Percentiles rank a stretch among this genome's conserved stretches.
phyloP scores from a whole-genome alignment of 2,888 invertebrate species.

The Merodon equestris region DNA sequence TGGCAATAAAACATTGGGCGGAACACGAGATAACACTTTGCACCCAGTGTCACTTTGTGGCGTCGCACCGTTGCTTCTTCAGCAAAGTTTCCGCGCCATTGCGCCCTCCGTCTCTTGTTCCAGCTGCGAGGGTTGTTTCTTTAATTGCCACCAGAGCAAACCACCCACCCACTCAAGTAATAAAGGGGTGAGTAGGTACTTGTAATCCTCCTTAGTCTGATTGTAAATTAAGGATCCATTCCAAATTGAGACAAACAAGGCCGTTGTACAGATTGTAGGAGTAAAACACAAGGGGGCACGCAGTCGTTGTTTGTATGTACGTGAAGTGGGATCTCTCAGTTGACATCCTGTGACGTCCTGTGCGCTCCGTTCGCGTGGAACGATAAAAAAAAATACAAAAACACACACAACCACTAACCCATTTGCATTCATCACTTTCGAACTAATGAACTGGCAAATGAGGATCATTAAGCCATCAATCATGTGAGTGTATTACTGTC shows the following conservation, averaged over 20 bases:
- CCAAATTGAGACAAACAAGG: neutral
- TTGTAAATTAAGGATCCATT: constrained; percentile 7
- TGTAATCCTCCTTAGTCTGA: constrained; percentile 15
- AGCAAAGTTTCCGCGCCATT: neutral
- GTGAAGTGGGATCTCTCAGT: constrained; percentile 13
- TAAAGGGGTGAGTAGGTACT: neutral
- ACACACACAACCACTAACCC: constrained; percentile 8
- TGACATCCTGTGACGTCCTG: constrained; percentile 11
- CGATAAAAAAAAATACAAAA: too few species aligned
- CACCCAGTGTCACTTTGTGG: constrained; percentile 38
- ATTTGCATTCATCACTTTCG: constrained; percentile 50
- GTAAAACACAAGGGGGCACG: neutral
- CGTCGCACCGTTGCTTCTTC: constrained; percentile 28
- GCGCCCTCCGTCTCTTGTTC: too few species aligned
- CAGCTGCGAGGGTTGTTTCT: constrained; percentile 3
- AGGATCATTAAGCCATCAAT: constrained; percentile 61
- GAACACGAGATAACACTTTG: constrained; percentile 58
- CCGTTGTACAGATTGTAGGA: neutral
- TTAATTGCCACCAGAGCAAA: constrained; percentile 20
- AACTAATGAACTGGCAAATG: constrained; percentile 61
- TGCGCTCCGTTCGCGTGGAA: constrained; percentile 1
- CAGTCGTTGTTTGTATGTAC: neutral
- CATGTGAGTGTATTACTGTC: constrained; percentile 40
- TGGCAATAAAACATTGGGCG: constrained; percentile 38
- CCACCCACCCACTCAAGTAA: neutral